Evolutionary conservation across 2,797 vertebrate genomes (phyloP), one percentile per base, ranked within the genome.

Genomic region (Hypotaenidia philippensis): DNA sequence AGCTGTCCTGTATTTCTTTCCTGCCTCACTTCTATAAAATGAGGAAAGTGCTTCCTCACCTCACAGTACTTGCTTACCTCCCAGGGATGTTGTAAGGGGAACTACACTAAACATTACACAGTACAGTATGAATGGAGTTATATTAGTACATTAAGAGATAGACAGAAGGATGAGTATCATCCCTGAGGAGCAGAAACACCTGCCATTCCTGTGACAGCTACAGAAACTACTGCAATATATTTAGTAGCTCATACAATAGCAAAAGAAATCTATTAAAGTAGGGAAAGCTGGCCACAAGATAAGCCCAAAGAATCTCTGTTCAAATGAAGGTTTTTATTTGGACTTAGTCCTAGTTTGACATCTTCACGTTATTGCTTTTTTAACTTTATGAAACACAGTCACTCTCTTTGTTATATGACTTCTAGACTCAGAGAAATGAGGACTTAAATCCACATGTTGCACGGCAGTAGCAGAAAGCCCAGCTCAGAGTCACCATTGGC

Each of bases 111-210:
- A 90, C 45, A 60, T 77, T 93, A 64, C 56, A 92, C 84, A 40
- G 81, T 40, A 12, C 17, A 57, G 13, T 44, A 49, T 60, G 44
- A 87, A 74, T 45, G 23, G 41, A 83, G 29, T 19, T 85, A 11
- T 65, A 61, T 40, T n/a, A 72, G 26, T 60, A 68, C 25, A 57
- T 26, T 70, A 80, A 61, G 68, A 83, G 81, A 68, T 26, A 87
- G 87, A 69, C 47, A 96, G 65, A 79, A 68, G 91, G 57, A 72
- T 83, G 45, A 88, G 76, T 69, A 52, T 63, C 47, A 91, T 41
- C 77, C 74, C 80, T 18, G 32, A 52, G 74, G 89, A 87, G 18
- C 15, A 93, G 61, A 90, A 80, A 0, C 40, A 50, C 45, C 53
- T 90, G 81, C 44, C 2, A 3, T 90, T 94, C 29, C 60, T 57